phyloP scores from a whole-genome alignment of 2,797 vertebrate genomes.

The Molossus alvarezi region DNA sequence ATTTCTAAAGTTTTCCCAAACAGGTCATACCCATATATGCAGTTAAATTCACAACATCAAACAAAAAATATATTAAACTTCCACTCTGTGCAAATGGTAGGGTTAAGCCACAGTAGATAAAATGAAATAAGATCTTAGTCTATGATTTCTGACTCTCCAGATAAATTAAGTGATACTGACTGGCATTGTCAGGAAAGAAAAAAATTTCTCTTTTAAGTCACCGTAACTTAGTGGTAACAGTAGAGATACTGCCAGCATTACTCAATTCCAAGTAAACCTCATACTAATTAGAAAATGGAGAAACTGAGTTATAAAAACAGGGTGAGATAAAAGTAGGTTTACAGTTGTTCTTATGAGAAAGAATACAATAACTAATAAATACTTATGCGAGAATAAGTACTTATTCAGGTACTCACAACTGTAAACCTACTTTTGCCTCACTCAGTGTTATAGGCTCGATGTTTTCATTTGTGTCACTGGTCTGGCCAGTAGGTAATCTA shows the following conservation, averaged over 20 bases:
- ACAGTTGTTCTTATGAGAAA: neutral
- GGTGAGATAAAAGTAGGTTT: neutral
- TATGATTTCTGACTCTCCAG: neutral
- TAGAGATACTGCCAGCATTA: neutral
- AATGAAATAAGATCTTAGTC: neutral
- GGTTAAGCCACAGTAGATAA: neutral
- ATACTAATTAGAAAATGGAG: neutral
- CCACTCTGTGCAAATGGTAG: neutral
- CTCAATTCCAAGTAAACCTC: neutral
- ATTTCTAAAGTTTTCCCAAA: neutral
- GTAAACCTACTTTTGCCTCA: neutral
- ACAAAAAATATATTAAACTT: neutral
- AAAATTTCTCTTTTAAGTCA: neutral
- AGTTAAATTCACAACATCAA: neutral
- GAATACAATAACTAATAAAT: neutral
- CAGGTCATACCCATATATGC: neutral
- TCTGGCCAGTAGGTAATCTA: neutral
- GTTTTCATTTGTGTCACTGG: neutral
- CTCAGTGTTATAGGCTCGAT: neutral
- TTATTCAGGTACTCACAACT: neutral
- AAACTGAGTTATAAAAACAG: neutral
- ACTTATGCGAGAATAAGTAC: neutral
- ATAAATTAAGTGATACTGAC: neutral
- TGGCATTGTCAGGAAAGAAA: neutral
- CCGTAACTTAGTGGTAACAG: neutral